Evolutionary conservation across 2,888 invertebrate species (phyloP).

Genomic region (Agonopterix alstromeriana): DNA sequence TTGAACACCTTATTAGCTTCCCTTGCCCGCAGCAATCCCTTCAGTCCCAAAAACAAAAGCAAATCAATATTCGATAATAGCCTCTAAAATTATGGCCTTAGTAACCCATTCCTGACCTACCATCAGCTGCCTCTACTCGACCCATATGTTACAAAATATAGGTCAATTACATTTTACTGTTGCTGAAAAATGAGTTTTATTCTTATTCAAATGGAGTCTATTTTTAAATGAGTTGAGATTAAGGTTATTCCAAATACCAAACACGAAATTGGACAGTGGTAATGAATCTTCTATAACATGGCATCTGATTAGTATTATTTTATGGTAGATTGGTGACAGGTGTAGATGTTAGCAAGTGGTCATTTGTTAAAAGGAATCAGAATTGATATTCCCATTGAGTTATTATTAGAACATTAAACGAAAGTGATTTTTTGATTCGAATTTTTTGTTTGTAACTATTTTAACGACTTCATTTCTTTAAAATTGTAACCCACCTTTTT

Average conservation of each 20-base stretch:
- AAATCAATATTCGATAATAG: conserved; percentile 59
- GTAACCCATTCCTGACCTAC: conserved; percentile 59
- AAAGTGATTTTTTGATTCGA: conserved; percentile 25
- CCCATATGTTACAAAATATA: conserved; percentile 63
- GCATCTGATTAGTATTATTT: conserved; percentile 51
- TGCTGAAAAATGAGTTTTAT: conserved; percentile 20
- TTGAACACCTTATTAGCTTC: conserved; percentile 57
- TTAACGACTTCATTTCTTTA: conserved; percentile 8
- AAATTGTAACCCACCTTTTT: no score
- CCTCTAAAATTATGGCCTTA: conserved; percentile 53
- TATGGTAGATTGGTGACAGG: conserved; percentile 49
- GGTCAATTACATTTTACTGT: conserved; percentile 44
- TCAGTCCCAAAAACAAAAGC: conserved; percentile 47
- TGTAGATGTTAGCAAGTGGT: conserved; percentile 35
- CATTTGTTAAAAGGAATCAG: conserved; percentile 36
- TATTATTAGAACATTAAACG: conserved; percentile 39
- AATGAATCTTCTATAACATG: conserved; percentile 54
- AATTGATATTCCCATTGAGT: conserved; percentile 40
- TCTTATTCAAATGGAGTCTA: conserved; percentile 11
- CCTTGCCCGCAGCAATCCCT: conserved; percentile 41
- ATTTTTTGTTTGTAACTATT: conserved; percentile 6
- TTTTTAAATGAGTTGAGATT: conserved; percentile 13
- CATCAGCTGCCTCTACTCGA: conserved; percentile 56
- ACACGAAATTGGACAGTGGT: conserved; percentile 33
- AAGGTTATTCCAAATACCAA: conserved; percentile 19